Percentiles rank a stretch among this genome's conserved stretches.
Conservation (phyloP, 2,113 vertebrate genomes). For the Rissa tridactyla region DNA sequence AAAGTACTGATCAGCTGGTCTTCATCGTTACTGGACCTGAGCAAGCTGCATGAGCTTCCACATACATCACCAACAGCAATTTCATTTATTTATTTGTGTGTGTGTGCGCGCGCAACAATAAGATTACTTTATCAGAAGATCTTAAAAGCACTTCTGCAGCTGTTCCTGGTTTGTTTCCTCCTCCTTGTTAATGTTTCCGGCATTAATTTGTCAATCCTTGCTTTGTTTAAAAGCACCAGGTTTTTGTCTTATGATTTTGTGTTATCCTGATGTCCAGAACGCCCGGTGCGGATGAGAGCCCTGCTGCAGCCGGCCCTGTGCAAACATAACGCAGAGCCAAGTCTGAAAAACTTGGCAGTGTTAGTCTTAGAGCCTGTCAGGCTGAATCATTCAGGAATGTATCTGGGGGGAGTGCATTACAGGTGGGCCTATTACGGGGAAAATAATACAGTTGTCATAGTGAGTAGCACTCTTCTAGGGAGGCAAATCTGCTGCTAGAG, state of each 20-base stretch:
- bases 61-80: not conserved
- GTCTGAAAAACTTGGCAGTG: not conserved
- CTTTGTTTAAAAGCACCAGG: not conserved
- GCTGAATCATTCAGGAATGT: not conserved
- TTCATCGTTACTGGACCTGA: not conserved
- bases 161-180: not conserved
- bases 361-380: not conserved
- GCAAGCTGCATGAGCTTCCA: not conserved
- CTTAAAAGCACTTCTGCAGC: not conserved
- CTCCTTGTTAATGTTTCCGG: not conserved
- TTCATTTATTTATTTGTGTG: not conserved
- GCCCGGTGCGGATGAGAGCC: rapidly evolving
- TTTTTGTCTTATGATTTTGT: not conserved
- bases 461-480: not conserved
- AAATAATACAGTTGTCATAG: not conserved
- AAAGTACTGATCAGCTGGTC: not conserved
- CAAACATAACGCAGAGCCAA: not conserved
- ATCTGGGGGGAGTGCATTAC: not conserved
- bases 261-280: not conserved
- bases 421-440: not conserved
- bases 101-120: not conserved
- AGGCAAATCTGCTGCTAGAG: not conserved
- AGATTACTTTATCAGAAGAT: not conserved
- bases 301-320: not conserved
- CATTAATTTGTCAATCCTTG: not conserved